A percentile compares a stretch with the other conserved stretches of the same genome.
Evolutionary conservation across 2,113 vertebrate species (phyloP).

Genomic region (Merops nubicus): DNA sequence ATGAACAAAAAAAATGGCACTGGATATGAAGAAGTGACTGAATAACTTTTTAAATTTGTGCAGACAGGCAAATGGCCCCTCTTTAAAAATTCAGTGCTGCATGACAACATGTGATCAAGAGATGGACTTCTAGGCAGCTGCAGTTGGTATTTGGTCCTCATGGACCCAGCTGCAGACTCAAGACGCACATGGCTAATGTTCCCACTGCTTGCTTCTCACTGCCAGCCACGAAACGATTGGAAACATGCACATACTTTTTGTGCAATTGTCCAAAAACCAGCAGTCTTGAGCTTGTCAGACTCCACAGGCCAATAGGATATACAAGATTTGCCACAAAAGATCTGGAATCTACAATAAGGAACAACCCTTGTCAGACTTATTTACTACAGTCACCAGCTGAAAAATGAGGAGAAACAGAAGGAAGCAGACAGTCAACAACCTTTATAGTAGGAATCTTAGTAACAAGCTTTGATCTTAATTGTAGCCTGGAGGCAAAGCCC

Average conservation of each 20-base stretch:
- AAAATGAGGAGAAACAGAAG: slow-evolving; percentile 62
- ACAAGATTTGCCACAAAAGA: slow-evolving; percentile 12
- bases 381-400: slow-evolving; percentile 49
- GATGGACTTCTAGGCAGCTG: background rate
- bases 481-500: slow-evolving; percentile 58
- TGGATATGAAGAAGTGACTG: background rate
- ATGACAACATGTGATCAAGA: background rate
- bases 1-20: background rate
- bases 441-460: slow-evolving; percentile 49
- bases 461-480: slow-evolving; percentile 62
- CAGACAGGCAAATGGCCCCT: background rate
- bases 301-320: background rate
- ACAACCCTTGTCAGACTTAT: slow-evolving; percentile 34
- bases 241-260: background rate
- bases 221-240: background rate
- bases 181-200: background rate
- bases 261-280: background rate
- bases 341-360: slow-evolving; percentile 35
- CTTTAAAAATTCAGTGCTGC: background rate
- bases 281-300: background rate
- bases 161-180: background rate
- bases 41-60: background rate
- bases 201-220: background rate
- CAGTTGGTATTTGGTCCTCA: background rate
- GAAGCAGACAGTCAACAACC: slow-evolving; percentile 63